Base-by-base conservation (phyloP, 1,140 invertebrate species). In the Tetramorium simillimum region DNA sequence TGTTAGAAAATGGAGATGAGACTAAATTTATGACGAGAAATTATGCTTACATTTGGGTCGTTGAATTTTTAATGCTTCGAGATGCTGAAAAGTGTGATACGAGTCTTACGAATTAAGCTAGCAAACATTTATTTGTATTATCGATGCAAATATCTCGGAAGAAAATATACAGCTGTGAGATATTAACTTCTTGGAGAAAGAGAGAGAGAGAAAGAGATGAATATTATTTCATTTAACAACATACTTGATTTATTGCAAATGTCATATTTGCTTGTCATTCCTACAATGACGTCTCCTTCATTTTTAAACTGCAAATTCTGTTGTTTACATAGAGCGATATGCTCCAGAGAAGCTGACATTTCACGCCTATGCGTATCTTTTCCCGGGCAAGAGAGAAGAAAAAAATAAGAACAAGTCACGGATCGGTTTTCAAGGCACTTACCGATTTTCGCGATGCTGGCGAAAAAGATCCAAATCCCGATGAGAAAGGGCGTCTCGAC, bases 381-480 rank as follows among this genome's bases (percentile, higher is more conserved):
- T 51, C 24, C 14, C 46, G 7, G 56, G 10, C n/a, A n/a, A 49
- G 18, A 65, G 10, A 12, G 6, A 56, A 0, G n/a, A 28, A 46
- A 18, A 43, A n/a, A 18, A 14, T 1, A 28, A 46, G 53, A 58
- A 43, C 5, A 24, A 46, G 43, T 14, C n/a, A 14, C 1, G 2
- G 4, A 46, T 5, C 21, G 14, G 4, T 2, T 53, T 1, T 46
- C 18, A 18, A 70, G 3, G 3, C 9, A 62, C 72, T 78, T 86
- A 99, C 99, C 98, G 92, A 99, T 99, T 97, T 99, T 99, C 3
- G 98, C 98, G 90, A 99, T 95, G 93, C 98, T 98, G 28, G 98
- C 98, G 91, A 98, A 98, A 90, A 99, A 97, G 91, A 99, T 99
- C 99, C 99, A 99, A 81, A 99, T 95, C 12, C 98, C 98, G 86